Percentiles rank a stretch among this genome's conserved stretches.
phyloP scores from a whole-genome alignment of 2,113 vertebrate genomes.

The Siniperca chuatsi region DNA sequence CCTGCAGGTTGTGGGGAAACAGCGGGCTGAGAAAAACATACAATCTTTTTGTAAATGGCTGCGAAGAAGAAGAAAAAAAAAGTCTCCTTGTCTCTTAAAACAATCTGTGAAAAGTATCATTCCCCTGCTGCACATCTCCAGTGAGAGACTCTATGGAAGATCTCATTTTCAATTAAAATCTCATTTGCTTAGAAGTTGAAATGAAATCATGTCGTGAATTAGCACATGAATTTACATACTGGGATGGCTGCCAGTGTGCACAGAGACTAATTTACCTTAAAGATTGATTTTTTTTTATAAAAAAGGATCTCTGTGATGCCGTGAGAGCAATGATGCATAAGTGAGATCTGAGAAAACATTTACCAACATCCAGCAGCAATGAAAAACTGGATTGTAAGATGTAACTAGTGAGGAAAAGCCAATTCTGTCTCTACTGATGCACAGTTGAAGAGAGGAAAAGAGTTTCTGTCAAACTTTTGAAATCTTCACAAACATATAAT shows the following conservation, averaged over 20 bases:
- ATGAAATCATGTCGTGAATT: slow-evolving; percentile 99
- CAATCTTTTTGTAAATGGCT: slow-evolving; percentile 89
- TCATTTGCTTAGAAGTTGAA: slow-evolving; percentile 99
- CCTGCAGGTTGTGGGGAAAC: slow-evolving; percentile 94
- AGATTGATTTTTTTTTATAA: slow-evolving; percentile 66
- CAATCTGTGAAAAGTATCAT: slow-evolving; percentile 80
- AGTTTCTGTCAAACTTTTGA: slow-evolving; percentile 45
- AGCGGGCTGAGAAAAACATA: slow-evolving; percentile 83
- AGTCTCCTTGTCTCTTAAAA: slow-evolving; percentile 86
- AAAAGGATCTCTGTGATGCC: slow-evolving; percentile 88
- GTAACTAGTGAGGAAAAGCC: slow-evolving; percentile 59
- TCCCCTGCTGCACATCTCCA: slow-evolving; percentile 92
- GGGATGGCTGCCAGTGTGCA: slow-evolving; percentile 92
- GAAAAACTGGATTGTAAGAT: slow-evolving; percentile 57
- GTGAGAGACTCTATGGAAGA: slow-evolving; percentile 92
- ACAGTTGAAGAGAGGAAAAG: slow-evolving; percentile 29
- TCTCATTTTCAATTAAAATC: slow-evolving; percentile 99
- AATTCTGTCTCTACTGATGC: slow-evolving; percentile 43
- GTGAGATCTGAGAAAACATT: slow-evolving; percentile 71
- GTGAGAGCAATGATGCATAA: slow-evolving; percentile 84
- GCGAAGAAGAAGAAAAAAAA: slow-evolving; percentile 90
- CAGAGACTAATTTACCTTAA: slow-evolving; percentile 86
- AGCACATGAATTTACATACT: slow-evolving; percentile 98
- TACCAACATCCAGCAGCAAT: slow-evolving; percentile 68
- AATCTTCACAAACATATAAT: slow-evolving; percentile 14